phyloP scores from a whole-genome alignment of 2,888 invertebrate genomes.

The Drosophila kanekoi region DNA sequence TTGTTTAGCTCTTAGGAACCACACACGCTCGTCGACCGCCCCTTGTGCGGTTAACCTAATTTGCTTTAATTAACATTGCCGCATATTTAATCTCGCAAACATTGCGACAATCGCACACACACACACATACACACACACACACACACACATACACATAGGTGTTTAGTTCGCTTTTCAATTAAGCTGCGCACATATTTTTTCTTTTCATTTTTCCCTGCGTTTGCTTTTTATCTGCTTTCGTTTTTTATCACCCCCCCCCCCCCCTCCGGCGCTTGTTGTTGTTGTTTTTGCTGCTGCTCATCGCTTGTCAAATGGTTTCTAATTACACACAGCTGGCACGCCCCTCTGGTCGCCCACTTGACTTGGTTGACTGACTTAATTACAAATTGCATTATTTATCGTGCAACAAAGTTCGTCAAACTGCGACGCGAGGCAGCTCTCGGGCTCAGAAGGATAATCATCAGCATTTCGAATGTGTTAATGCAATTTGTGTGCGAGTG shows the following conservation, averaged over 20 bases:
- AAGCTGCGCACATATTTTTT: constrained; percentile 35
- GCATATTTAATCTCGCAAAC: constrained; percentile 76
- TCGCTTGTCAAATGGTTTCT: constrained; percentile 60
- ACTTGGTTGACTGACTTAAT: constrained; percentile 75
- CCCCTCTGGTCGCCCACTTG: constrained; percentile 41
- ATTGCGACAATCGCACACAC: constrained; percentile 31
- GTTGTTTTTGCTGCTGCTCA: constrained; percentile 31
- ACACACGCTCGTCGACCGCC: not conserved
- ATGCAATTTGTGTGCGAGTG: constrained; percentile 44
- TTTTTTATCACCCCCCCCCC: constrained; percentile 2
- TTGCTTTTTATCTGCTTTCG: constrained; percentile 6
- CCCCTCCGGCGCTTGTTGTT: constrained; percentile 20
- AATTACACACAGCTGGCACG: constrained; percentile 57
- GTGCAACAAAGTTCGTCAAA: constrained; percentile 78
- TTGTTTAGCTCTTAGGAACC: constrained; percentile 8
- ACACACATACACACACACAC: constrained; percentile 10
- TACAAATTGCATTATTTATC: constrained; percentile 81
- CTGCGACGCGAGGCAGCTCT: constrained; percentile 41
- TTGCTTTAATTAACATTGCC: constrained; percentile 77
- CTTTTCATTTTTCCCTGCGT: constrained; percentile 14
- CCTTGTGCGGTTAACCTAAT: constrained; percentile 74
- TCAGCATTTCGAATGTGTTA: constrained; percentile 68
- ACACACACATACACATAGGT: constrained; percentile 18
- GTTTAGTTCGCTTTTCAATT: constrained; percentile 71
- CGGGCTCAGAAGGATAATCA: constrained; percentile 57